These are phyloP conservation scores for Anoplopoma fimbria DNA, from an alignment of 2,113 vertebrate genomes.

Conservation along the genomic window DNA sequence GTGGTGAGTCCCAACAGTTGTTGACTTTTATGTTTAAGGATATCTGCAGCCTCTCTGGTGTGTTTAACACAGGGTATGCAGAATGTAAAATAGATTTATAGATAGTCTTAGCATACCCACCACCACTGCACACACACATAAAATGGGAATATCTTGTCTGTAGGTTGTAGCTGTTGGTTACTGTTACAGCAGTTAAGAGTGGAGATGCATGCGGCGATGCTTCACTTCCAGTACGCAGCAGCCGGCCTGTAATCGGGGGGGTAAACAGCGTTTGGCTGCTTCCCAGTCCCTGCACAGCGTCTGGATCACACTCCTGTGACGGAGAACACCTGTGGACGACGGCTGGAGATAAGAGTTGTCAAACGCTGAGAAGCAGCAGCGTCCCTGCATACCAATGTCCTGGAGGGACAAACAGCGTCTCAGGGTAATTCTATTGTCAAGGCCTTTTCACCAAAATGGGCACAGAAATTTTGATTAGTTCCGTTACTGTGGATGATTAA, in stretches of 20 bases:
- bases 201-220: conserved; percentile 21
- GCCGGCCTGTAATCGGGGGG: conserved; percentile 64
- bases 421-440: conserved; percentile 46
- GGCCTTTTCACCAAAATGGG: conserved; percentile 43
- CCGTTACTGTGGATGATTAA: conserved; percentile 67
- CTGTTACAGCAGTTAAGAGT: conserved; percentile 16
- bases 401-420: conserved; percentile 16
- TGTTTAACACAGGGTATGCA: background rate
- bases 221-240: conserved; percentile 22
- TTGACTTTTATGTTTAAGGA: background rate
- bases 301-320: conserved; percentile 73
- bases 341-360: conserved; percentile 78
- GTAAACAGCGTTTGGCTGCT: conserved; percentile 67
- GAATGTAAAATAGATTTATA: background rate
- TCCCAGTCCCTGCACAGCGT: conserved; percentile 55
- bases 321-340: conserved; percentile 78
- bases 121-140: background rate
- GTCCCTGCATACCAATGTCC: conserved; percentile 66
- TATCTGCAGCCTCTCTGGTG: background rate
- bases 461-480: conserved; percentile 64
- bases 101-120: background rate
- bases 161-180: conserved; percentile 1
- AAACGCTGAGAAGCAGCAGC: conserved; percentile 41
- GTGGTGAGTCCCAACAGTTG: background rate
- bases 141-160: conserved; percentile 22